Conservation (phyloP, 2,113 vertebrate genomes). For the Stomatorhinus ivindoensis region DNA sequence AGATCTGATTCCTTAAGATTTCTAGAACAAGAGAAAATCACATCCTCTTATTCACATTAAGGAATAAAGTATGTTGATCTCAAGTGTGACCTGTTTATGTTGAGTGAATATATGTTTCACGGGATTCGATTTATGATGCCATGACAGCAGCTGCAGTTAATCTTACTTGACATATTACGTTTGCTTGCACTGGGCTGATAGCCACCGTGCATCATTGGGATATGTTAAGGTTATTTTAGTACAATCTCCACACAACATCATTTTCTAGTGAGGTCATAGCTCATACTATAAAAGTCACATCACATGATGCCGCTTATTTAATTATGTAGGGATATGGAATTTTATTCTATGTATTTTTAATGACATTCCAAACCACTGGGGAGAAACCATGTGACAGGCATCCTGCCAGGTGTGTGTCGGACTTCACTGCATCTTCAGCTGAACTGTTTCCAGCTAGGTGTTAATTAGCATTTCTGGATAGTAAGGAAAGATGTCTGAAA, state of each 20-base stretch:
- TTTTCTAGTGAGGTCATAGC: neutral
- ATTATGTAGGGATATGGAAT: neutral
- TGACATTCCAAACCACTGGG: neutral
- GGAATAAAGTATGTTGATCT: neutral
- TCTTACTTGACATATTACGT: neutral
- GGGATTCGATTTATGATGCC: neutral
- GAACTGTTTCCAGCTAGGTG: neutral
- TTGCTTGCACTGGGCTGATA: neutral
- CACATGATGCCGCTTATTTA: neutral
- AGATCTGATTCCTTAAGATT: neutral
- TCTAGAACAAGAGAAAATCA: neutral
- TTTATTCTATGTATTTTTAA: neutral
- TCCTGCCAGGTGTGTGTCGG: neutral
- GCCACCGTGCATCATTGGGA: neutral
- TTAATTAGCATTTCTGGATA: neutral
- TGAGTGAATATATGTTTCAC: neutral
- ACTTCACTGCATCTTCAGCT: neutral
- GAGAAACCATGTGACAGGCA: neutral
- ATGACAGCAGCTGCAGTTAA: neutral
- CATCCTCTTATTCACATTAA: neutral
- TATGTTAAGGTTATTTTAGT: neutral
- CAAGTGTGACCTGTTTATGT: neutral
- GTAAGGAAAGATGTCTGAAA: neutral
- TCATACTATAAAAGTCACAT: neutral
- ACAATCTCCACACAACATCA: neutral